Percentiles rank a stretch among this genome's conserved stretches.
Evolutionary conservation across 1,140 invertebrate genomes (phyloP).

Genomic region (Chlorops oryzae): DNA sequence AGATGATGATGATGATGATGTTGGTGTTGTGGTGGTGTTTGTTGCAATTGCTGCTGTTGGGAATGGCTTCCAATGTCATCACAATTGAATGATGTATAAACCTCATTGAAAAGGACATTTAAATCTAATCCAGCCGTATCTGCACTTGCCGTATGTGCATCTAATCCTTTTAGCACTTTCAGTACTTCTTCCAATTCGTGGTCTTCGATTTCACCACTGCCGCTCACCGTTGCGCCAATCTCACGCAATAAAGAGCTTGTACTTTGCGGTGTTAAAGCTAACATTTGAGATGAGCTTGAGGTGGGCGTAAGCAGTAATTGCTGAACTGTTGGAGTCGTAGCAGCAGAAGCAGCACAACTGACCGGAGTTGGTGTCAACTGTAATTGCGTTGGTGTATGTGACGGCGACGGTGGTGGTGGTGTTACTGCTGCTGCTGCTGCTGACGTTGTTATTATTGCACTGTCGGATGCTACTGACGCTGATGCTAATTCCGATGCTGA

Average conservation of each 20-base stretch:
- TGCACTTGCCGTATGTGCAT: conserved; percentile 23
- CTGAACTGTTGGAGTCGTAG: conserved; percentile 6
- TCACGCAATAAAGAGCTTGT: conserved; percentile 11
- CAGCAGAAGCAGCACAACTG: too few relatives aligned
- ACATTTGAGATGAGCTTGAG: conserved; percentile 1
- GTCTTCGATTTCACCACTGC: conserved; percentile 33
- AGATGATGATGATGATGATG: too few relatives aligned
- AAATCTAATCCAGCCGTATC: conserved; percentile 40
- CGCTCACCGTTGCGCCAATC: conserved; percentile 1
- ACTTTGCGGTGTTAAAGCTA: conserved; percentile 14
- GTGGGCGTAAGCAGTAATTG: conserved; percentile 11
- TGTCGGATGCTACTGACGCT: too few relatives aligned
- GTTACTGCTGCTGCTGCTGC: neutral
- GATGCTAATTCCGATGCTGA: too few relatives aligned
- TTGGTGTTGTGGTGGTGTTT: conserved; percentile 4
- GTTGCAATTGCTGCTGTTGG: neutral
- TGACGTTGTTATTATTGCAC: too few relatives aligned
- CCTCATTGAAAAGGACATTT: conserved; percentile 34
- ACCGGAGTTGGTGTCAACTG: too few relatives aligned
- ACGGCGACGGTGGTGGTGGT: neutral
- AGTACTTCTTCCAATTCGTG: conserved; percentile 44
- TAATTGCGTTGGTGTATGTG: neutral
- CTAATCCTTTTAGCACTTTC: conserved; percentile 42
- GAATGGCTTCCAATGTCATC: conserved; percentile 23
- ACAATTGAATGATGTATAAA: conserved; percentile 25